phyloP scores from a whole-genome alignment of 2,797 vertebrate genomes.

The Phyllotis vaccarum region DNA sequence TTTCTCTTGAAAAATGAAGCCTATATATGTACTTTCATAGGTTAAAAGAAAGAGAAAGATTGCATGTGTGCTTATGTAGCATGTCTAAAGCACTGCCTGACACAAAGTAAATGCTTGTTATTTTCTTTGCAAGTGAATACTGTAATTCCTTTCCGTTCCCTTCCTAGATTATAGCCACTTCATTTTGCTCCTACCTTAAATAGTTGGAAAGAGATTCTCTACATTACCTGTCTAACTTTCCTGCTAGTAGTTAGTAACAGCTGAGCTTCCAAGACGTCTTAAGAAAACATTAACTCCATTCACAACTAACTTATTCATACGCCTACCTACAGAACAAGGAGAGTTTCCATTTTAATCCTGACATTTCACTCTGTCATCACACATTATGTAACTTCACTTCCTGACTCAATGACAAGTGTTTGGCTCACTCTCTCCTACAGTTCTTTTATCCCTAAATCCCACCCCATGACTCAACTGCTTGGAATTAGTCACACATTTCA shows the following conservation, averaged over 20 bases:
- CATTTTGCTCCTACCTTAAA: slow-evolving; percentile 17
- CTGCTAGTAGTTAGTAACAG: not conserved
- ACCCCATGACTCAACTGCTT: slow-evolving; percentile 57
- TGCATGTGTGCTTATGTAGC: not conserved
- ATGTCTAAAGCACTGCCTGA: slow-evolving; percentile 1
- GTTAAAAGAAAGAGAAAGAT: slow-evolving; percentile 6
- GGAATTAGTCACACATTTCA: slow-evolving; percentile 57
- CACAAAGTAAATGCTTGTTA: not conserved
- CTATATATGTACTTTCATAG: slow-evolving; percentile 3
- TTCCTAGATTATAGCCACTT: slow-evolving; percentile 28
- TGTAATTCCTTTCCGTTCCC: not conserved
- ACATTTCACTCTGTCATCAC: slow-evolving; percentile 41
- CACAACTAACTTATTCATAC: slow-evolving; percentile 51
- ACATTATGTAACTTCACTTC: slow-evolving; percentile 55
- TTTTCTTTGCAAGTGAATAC: slow-evolving; percentile 44
- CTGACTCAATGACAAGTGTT: slow-evolving; percentile 59
- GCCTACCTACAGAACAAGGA: slow-evolving; percentile 12
- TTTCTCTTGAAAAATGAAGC: slow-evolving; percentile 53
- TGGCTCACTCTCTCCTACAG: slow-evolving; percentile 41
- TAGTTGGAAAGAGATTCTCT: not conserved
- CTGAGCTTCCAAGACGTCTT: slow-evolving; percentile 39
- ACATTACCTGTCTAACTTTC: slow-evolving; percentile 1
- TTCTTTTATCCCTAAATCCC: slow-evolving; percentile 67
- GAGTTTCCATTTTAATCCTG: slow-evolving; percentile 23
- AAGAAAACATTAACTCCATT: slow-evolving; percentile 39